Conservation (phyloP, 1,140 invertebrate species). For the Drosophila dunni region DNA sequence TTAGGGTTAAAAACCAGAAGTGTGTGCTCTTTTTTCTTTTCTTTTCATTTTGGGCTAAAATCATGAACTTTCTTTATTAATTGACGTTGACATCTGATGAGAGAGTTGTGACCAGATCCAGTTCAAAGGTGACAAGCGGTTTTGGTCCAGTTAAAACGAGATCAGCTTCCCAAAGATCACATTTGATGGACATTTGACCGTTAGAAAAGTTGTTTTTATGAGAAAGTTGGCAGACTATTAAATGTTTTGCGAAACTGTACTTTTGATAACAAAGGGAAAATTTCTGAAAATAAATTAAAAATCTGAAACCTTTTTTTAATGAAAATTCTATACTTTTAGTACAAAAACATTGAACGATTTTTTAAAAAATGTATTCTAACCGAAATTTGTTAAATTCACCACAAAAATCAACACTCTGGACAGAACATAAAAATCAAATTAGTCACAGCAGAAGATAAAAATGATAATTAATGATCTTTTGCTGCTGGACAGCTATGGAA, state of each 20-base stretch:
- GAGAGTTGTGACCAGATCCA: conserved; percentile 19
- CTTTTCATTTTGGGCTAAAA: conserved; percentile 22
- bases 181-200: conserved; percentile 77
- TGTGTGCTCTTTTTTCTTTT: conserved; percentile 27
- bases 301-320: too few relatives aligned
- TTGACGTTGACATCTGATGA: conserved; percentile 56
- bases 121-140: conserved; percentile 62
- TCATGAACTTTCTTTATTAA: conserved; percentile 75
- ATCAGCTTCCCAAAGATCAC: background rate
- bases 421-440: conserved; percentile 68
- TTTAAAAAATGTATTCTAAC: background rate
- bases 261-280: too few relatives aligned
- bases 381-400: background rate
- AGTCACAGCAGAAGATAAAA: conserved; percentile 74
- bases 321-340: too few relatives aligned
- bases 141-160: conserved; percentile 62
- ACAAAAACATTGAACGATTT: background rate
- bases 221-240: conserved; percentile 9
- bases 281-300: too few relatives aligned
- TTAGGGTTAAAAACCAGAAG: conserved; percentile 46
- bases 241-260: too few relatives aligned
- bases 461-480: conserved; percentile 72
- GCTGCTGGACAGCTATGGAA: conserved; percentile 38
- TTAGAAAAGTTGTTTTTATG: conserved; percentile 37
- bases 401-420: conserved; percentile 3